Conservation (phyloP, 1,140 invertebrate species). For the Pectinophora gossypiella region DNA sequence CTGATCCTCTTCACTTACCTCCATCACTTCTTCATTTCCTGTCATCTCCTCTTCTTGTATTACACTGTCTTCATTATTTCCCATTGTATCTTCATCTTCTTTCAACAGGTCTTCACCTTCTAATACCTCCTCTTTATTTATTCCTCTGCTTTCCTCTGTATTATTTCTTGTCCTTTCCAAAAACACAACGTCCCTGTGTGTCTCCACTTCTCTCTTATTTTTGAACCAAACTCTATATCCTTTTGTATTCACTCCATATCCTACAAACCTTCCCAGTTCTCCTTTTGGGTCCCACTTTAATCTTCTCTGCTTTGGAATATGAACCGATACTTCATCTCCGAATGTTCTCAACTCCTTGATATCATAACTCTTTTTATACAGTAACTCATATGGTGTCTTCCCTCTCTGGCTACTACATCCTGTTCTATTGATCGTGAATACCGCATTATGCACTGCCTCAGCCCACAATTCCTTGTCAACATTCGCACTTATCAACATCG, state of each 20-base stretch:
- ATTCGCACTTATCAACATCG: conserved; percentile 12
- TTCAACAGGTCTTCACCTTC: no score
- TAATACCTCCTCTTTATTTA: no score
- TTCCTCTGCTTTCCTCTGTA: no score
- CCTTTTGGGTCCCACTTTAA: conserved; percentile 18
- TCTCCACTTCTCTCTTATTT: conserved; percentile 10
- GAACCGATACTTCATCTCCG: conserved; percentile 13
- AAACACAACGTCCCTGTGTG: conserved; percentile 17
- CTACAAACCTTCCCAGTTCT: conserved; percentile 31
- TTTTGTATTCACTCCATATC: conserved; percentile 29
- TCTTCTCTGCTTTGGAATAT: conserved; percentile 20
- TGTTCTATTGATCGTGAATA: conserved; percentile 22
- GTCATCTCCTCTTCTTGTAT: not conserved
- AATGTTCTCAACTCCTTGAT: conserved; percentile 13
- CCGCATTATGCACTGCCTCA: conserved; percentile 17
- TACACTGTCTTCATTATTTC: no score
- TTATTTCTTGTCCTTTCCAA: not conserved
- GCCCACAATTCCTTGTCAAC: conserved; percentile 20
- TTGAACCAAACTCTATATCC: conserved; percentile 13
- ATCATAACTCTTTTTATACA: conserved; percentile 11
- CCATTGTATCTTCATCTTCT: no score
- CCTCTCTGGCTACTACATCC: conserved; percentile 10
- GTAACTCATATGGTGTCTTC: conserved; percentile 23
- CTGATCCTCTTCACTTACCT: no score
- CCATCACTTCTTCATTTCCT: not conserved